Evolutionary conservation across 2,797 vertebrate species (phyloP), one percentile per base, ranked within the genome.

Genomic region (Leptodon cayanensis): DNA sequence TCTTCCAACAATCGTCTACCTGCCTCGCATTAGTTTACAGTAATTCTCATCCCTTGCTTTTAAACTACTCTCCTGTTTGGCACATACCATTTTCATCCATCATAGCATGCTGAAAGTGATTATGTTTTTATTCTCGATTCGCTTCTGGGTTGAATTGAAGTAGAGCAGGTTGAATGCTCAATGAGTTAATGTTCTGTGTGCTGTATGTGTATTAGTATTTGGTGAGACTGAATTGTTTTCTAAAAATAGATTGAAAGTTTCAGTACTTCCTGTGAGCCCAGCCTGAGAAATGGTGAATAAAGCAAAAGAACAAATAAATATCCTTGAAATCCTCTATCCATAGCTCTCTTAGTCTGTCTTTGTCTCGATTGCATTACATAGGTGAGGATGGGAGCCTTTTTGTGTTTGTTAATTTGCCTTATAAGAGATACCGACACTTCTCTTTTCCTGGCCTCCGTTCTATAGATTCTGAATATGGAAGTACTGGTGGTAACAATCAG

Each of bases 101-200:
- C 90, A 92, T 3, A 71, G 49, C 44, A 59, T 76, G 67, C 83
- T 83, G 65, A 39, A 93, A 85, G 50, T 62, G 77, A 82, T 92
- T 59, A 80, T 55, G 55, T 40, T 89, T 97, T 94, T 92, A 61
- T 93, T 95, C 88, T 90, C 9, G 3, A 33, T 95, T 92, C 93
- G 74, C 85, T 96, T 80, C 90, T 85, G 67, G 39, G n/a, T 47
- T 74, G 95, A 90, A n/a, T 11, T n/a, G 88, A 67, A 61, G 63
- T 52, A 61, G 83, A 85, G 31, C 31, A 54, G 52, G 83, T 79
- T 92, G 87, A 90, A 82, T 79, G 83, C 57, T 87, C 86, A 37
- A 19, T 26, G 70, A 89, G 55, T 92, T 93, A 59, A 83, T 89
- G 91, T 81, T 94, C 69, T 85, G 63, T 80, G 77, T 49, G 57